Evolutionary conservation across 2,113 vertebrate genomes (phyloP), one percentile per base, ranked within the genome.

Genomic region (Numenius arquata): DNA sequence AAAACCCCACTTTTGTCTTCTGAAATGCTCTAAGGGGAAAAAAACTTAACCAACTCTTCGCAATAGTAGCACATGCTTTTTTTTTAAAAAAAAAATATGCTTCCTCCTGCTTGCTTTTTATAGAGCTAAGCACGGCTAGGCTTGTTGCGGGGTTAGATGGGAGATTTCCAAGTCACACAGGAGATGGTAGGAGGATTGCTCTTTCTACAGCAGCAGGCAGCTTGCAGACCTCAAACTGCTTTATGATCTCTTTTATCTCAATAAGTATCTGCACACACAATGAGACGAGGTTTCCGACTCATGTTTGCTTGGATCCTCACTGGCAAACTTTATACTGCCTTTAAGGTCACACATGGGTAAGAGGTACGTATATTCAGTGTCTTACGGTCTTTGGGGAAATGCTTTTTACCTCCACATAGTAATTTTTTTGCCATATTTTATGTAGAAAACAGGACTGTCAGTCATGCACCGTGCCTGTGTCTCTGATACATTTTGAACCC

Each of bases 1-100:
- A 70, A 83, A 62, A 75, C 22, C 13, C 22, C 13, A 25, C n/a
- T 93, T 95, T 72, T 87, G 58, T 88, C 72, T 85, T 83, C 83
- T 74, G 41, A 93, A 95, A 86, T 53, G 40, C 20, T 86, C 45
- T 47, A 32, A 88, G 43, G 9, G 80, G 32, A 7, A 68, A 79
- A 70, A 61, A 21, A 3, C 7, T 43, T 50, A 56, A 63, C 26
- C 62, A 94, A 21, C 41, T 83, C 41, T 85, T 93, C 88, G 77
- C 79, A 88, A 83, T 58, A 62, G 67, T 5, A 76, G 43, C 43
- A 83, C 38, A 38, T 32, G 41, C 16, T 76, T 34, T 6, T 13
- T 81, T 58, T 50, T 66, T 61, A 3, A 83, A 83, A 92, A 19
- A 58, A 3, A 83, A 83, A 92, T 21, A 58, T 2, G 5, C 19